Conservation (phyloP, 2,888 invertebrate species). For the Eucriotettix oculatus region DNA sequence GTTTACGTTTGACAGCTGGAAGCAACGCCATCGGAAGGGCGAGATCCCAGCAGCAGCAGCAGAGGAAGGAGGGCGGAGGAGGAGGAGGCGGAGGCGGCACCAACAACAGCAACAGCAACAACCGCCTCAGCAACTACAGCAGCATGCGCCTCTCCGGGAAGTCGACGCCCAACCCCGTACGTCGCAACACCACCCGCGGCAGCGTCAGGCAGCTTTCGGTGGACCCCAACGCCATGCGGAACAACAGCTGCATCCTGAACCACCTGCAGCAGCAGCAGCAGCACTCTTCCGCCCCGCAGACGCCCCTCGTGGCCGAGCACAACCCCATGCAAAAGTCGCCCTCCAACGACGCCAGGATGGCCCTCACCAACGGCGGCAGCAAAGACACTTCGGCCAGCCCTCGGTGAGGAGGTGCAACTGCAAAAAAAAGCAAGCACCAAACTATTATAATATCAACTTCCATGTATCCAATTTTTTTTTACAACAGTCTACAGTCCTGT, state of each 20-base stretch:
- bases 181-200: constrained; percentile 8
- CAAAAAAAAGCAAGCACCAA: too few relatives aligned
- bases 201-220: constrained; percentile 13
- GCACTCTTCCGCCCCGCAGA: constrained; percentile 11
- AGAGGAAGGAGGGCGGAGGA: background rate
- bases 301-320: constrained; percentile 6
- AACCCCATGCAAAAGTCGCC: background rate
- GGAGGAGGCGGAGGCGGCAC: too few relatives aligned
- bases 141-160: constrained; percentile 10
- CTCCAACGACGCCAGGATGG: too few relatives aligned
- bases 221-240: constrained; percentile 8
- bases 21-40: constrained; percentile 1
- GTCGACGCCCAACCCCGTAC: constrained; percentile 3
- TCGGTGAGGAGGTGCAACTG: too few relatives aligned
- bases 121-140: constrained; percentile 10
- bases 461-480: too few relatives aligned
- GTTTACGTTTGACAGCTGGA: too few relatives aligned
- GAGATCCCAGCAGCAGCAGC: constrained; percentile 4
- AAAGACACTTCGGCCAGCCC: too few relatives aligned
- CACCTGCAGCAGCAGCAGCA: constrained; percentile 4
- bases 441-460: too few relatives aligned
- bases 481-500: too few relatives aligned
- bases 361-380: too few relatives aligned
- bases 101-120: constrained; percentile 1
- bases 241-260: constrained; percentile 3